Base-by-base conservation (phyloP, 2,888 invertebrate genomes). In the Julus scandinavius region DNA sequence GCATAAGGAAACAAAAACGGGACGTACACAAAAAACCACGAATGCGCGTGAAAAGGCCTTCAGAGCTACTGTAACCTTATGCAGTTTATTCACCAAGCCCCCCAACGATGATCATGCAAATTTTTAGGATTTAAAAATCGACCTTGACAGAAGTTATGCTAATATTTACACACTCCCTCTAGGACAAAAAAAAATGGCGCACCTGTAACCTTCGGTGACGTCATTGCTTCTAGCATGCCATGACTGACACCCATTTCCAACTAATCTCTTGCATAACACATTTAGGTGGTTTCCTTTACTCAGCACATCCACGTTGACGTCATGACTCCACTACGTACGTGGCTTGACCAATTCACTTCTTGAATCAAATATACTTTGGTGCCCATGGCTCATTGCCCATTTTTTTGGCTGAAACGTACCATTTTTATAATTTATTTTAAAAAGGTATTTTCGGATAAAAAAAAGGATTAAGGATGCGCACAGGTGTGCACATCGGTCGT, bases 131-230 rank as follows among this genome's bases (percentile, higher is more conserved):
- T n/a, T n/a, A 63, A n/a, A 63, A 63, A 6, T 63, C 54, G 63
- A 63, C 63, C 63, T 63, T 63, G 63, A n/a, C n/a, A 63, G 54
- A n/a, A 63, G 63, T 63, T 63, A 63, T n/a, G 63, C 63, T n/a
- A 63, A 63, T 63, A 63, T 63, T 63, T 63, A n/a, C 63, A n/a
- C 63, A n/a, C 63, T 17, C 63, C 63, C n/a, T n/a, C n/a, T 63
- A 2, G 63, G 63, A 63, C 17, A 63, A 17, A 63, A 63, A 63
- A 63, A 54, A 15, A 54, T 54, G 63, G n/a, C 63, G 17, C 63
- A n/a, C 63, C 63, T 63, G 63, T 63, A n/a, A 63, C 63, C 54
- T 63, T 63, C 63, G 17, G 63, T 63, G 63, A 63, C 63, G 63
- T 63, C 63, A 63, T 63, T n/a, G n/a, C 63, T 63, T 3, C 54